Evolutionary conservation across 2,797 vertebrate species (phyloP).

Genomic region (Hapalemur alaotrensis): DNA sequence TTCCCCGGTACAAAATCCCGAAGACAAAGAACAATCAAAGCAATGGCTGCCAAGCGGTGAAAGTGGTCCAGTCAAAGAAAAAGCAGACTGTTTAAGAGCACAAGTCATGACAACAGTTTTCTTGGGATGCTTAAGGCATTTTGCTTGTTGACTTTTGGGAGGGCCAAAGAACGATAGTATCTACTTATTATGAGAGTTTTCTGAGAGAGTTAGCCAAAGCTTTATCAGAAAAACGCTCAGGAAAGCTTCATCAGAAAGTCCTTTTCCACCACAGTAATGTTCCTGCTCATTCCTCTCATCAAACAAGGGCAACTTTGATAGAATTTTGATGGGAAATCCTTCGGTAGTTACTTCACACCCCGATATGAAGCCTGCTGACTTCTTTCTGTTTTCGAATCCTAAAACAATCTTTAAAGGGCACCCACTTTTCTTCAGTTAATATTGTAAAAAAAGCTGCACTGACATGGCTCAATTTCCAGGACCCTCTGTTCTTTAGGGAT

Average conservation of each 20-base stretch:
- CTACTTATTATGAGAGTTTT: background rate
- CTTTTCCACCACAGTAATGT: background rate
- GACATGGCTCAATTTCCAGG: background rate
- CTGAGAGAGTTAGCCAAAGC: background rate
- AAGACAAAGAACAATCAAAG: background rate
- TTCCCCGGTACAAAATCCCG: background rate
- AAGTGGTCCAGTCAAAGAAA: background rate
- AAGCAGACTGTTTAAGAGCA: background rate
- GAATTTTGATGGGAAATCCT: background rate
- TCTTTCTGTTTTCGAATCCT: background rate
- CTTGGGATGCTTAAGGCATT: background rate
- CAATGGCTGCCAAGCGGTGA: background rate
- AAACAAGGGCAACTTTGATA: background rate
- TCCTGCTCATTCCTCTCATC: background rate
- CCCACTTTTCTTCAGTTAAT: background rate
- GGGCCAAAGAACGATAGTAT: background rate
- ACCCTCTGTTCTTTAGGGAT: background rate
- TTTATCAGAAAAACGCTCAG: background rate
- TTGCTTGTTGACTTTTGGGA: background rate
- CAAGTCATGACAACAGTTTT: background rate
- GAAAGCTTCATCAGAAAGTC: background rate
- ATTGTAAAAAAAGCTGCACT: background rate
- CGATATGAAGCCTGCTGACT: background rate
- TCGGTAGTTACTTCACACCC: background rate
- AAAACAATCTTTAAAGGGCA: background rate